Percentiles rank a stretch among this genome's conserved stretches.
Evolutionary conservation across 2,888 invertebrate species (phyloP).

Genomic region (Poecilobothrus nobilitatus): DNA sequence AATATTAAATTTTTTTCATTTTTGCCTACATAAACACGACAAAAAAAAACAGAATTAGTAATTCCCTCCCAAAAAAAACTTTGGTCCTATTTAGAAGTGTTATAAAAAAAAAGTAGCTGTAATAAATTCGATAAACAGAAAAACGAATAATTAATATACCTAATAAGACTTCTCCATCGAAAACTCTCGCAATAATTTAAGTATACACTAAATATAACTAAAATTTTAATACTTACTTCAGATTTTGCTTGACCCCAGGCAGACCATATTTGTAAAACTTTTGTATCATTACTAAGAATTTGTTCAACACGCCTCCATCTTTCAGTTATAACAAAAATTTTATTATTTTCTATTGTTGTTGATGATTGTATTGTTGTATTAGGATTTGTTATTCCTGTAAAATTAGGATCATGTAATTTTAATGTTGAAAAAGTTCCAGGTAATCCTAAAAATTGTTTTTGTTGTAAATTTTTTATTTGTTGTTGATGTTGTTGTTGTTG

Average conservation of each 20-base stretch:
- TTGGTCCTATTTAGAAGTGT: too few relatives aligned
- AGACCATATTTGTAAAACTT: constrained; percentile 62
- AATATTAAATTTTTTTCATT: too few relatives aligned
- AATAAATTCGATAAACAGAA: too few relatives aligned
- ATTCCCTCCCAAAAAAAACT: too few relatives aligned
- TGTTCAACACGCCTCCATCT: constrained; percentile 66
- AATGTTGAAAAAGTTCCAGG: constrained; percentile 14
- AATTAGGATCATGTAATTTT: constrained; percentile 25
- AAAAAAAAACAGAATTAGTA: too few relatives aligned
- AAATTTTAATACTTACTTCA: constrained; percentile 41
- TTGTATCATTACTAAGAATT: constrained; percentile 57
- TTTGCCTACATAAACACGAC: too few relatives aligned
- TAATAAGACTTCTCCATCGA: too few relatives aligned
- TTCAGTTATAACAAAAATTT: constrained; percentile 59
- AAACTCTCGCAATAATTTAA: too few relatives aligned
- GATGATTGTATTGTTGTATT: constrained; percentile 26
- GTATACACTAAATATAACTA: too few relatives aligned
- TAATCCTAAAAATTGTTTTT: constrained; percentile 12
- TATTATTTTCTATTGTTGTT: constrained; percentile 20
- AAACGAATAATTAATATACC: too few relatives aligned
- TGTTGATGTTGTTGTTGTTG: constrained; percentile 14
- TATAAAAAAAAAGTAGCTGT: too few relatives aligned
- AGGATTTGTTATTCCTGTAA: constrained; percentile 20
- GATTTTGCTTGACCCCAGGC: constrained; percentile 63
- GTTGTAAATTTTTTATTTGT: not conserved